Evolutionary conservation across 2,888 invertebrate genomes (phyloP), one percentile per base, ranked within the genome.

Genomic region (Antheraea assamensis): DNA sequence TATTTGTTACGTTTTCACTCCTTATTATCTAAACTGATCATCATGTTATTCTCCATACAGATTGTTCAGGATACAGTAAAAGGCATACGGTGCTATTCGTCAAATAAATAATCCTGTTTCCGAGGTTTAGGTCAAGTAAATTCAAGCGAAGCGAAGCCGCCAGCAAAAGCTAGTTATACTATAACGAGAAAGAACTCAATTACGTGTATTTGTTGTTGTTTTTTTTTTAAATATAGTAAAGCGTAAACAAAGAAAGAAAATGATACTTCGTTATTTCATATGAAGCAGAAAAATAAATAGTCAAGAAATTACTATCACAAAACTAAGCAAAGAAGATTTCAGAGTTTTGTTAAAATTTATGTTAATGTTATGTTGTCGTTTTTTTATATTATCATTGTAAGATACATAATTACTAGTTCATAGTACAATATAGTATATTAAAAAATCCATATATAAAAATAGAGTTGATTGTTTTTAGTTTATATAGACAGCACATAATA

Each of bases 241-340:
- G 13, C 24, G 27, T 61, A 61, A 61, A 61, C 24, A 61, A 61
- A 61, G 27, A 61, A 61, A 27, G 27, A 61, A 61, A 61, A 17
- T 24, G 30, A 30, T 30, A 52, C 42, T 58, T 42, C 19, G 35
- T 61, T 21, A 47, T 21, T n/a, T 64, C 64, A 64, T 49, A 47
- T 47, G 17, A 72, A 19, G 30, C 8, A 47, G 64, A 64, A n/a
- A 42, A 72, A 35, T 52, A 71, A 47, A 27, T 27, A n/a, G 24
- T 27, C 13, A 21, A 27, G 70, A 31, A 71, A 75, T 75, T 52
- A 72, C 66, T 64, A 49, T 66, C 71, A 66, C 70, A 68, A 70
- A 58, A 71, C 75, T 75, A 75, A 73, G 61, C 68, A 71, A 75
- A 75, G 30, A 75, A 4, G n/a, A 19, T n/a, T n/a, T 55, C 27